phyloP scores from a whole-genome alignment of 2,797 vertebrate species.

The Phataginus tricuspis region DNA sequence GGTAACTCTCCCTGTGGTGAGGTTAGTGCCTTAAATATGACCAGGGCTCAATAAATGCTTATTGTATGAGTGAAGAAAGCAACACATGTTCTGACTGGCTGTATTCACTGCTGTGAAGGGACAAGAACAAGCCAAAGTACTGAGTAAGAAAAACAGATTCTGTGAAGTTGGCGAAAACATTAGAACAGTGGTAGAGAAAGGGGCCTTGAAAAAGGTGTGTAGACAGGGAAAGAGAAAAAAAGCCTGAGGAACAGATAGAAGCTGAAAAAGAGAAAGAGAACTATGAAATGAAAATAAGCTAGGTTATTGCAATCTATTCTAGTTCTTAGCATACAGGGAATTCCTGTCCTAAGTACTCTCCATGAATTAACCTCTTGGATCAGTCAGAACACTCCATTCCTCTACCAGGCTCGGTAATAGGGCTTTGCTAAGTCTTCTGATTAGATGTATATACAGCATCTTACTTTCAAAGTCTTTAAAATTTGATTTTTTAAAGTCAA shows the following conservation, averaged over 20 bases:
- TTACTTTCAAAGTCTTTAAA: slow-evolving; percentile 67
- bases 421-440: background rate
- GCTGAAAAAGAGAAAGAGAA: background rate
- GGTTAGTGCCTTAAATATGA: background rate
- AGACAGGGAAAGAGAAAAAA: background rate
- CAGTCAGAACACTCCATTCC: background rate
- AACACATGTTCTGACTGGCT: background rate
- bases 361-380: slow-evolving; percentile 43
- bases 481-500: slow-evolving; percentile 77
- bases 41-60: background rate
- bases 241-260: background rate
- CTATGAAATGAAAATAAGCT: background rate
- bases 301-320: background rate
- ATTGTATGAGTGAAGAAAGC: background rate
- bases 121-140: background rate
- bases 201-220: background rate
- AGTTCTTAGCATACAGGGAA: slow-evolving; percentile 25
- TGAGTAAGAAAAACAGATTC: background rate
- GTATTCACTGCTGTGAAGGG: background rate
- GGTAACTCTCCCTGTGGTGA: background rate
- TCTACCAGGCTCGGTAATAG: background rate
- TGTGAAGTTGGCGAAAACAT: background rate
- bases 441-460: slow-evolving; percentile 48
- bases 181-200: background rate
- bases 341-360: slow-evolving; percentile 24